Base-by-base conservation (phyloP, 30 jellyfish, hydroid and myxozoan species). In the Hydra vulgaris region DNA sequence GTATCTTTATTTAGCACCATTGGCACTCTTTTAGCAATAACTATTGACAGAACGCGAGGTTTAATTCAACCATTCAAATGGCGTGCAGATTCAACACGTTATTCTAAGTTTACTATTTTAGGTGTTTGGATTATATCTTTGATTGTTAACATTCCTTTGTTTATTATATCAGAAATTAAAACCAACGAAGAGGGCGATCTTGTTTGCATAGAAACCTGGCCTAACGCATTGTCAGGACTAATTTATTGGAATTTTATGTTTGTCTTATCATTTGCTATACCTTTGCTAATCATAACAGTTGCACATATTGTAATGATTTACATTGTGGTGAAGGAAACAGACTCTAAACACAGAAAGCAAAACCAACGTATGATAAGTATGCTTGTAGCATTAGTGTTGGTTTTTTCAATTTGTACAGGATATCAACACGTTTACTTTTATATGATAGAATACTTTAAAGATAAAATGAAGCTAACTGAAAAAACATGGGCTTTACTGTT, bases 31-130 rank as follows among this genome's bases (percentile, higher is more conserved):
- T 87, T 92, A 53, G 98, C 98, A 74, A 92, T 92, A 8, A 92
- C 98, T 23, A 81, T 92, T 23, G 98, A 92, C 71, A 86, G 98
- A 66, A 89, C 87, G 27, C 94, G 96, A 0, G 98, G 98, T 66
- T 91, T 87, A 24, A 74, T 89, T 20, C 83, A 74, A 82, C 98
- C 98, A 3, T 92, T 92, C 53, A 40, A 61, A 20, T 92, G 98
- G 98, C 92, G 98, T 7, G 90, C 91, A 1, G 95, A 92, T 74
- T 83, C 98, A 24, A 70, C 72, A 26, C 69, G 81, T 27, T 78
- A 77, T 27, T 67, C 95, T 24, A 61, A 66, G 85, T 24, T 27
- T 20, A 71, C 87, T 20, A 77, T 92, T 19, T 96, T 96, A 53
- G 83, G 86, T 20, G 87, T 92, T 53, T 92, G 98, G 98, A 7